Base-by-base conservation (phyloP, 1,140 invertebrate species). In the Drosophila seguyi region DNA sequence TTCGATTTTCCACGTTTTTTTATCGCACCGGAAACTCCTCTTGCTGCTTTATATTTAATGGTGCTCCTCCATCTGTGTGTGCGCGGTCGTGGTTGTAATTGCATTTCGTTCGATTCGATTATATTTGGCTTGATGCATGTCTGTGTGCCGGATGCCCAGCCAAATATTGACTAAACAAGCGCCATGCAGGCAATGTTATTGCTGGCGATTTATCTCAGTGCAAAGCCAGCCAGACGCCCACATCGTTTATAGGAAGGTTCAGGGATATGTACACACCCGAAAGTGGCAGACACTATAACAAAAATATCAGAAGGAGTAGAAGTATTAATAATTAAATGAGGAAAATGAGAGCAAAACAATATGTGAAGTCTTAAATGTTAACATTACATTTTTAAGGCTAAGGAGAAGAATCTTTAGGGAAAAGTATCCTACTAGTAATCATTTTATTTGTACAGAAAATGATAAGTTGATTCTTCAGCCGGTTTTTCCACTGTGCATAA, bases 131-230 rank as follows among this genome's bases (percentile, higher is more conserved):
- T 73, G 20, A 39, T 44, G 65, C 44, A 20, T 65, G 22, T 53
- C n/a, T 45, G 18, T 45, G 38, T 44, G 45, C 44, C 58, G 61
- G 47, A 61, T 74, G 75, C 52, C 58, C 61, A 75, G 61, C 67
- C 59, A 88, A 90, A 90, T 88, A 88, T 88, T 88, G 84, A 88
- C 84, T 75, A 88, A 88, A 88, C 84, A 88, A 88, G 78, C 73
- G 59, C 45, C 79, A 72, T 48, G 22, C 53, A 71, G 67, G 73
- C 76, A 71, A 44, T 72, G 42, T 56, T 80, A 77, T 74, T 88
- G 66, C 84, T 39, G 47, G 56, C 75, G 56, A 76, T 80, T 88
- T 83, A 87, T 87, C 84, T 79, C 73, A 79, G 72, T 86, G 63
- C 58, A 79, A 52, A 67, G 44, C 11, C 47, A 76, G 47, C 56